Base-by-base conservation (phyloP, 1,140 invertebrate species). In the Penaeus chinensis region DNA sequence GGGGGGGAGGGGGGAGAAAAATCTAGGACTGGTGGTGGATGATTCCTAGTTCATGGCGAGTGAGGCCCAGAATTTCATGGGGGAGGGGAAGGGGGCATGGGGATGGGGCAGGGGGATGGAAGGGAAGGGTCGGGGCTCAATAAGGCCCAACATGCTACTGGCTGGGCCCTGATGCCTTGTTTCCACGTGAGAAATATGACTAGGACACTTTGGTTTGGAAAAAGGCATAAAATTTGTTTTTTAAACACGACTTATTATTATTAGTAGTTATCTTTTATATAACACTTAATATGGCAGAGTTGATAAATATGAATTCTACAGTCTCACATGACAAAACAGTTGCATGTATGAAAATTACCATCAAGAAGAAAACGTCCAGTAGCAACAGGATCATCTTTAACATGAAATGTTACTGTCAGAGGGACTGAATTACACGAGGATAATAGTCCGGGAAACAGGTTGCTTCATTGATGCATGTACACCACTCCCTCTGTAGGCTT, bases 241-340 rank as follows among this genome's bases (percentile, higher is more conserved):
- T 79, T 66, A 82, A 88, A 88, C 87, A 88, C 74, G 76, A 88
- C 87, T 88, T 88, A 71, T 24, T 71, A 88, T 84, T 88, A 88
- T 66, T 88, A 88, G 63, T 88, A 88, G 86, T 87, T 66, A 87
- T 88, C 84, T 88, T 88, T 88, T 84, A 88, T 84, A 88, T 88
- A 88, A 88, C 87, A 88, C 82, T 88, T 88, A 88, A 88, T 88
- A 88, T 88, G 87, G 87, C 87, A 88, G 87, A 88, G 84, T 88
- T 88, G 87, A 82, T 87, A 87, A 88, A 88, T 88, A 88, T 88
- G 87, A 88, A 88, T 84, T 78, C 87, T 84, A 88, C 82, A 79
- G 63, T 84, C 87, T 88, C 87, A 84, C 87, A 87, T 87, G 85
- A 88, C 87, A 88, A 84, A 84, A 88, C 87, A 81, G 87, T 88